Evolutionary conservation across 2,113 vertebrate species (phyloP), one percentile per base, ranked within the genome.

Genomic region (Alaudala cheleensis): DNA sequence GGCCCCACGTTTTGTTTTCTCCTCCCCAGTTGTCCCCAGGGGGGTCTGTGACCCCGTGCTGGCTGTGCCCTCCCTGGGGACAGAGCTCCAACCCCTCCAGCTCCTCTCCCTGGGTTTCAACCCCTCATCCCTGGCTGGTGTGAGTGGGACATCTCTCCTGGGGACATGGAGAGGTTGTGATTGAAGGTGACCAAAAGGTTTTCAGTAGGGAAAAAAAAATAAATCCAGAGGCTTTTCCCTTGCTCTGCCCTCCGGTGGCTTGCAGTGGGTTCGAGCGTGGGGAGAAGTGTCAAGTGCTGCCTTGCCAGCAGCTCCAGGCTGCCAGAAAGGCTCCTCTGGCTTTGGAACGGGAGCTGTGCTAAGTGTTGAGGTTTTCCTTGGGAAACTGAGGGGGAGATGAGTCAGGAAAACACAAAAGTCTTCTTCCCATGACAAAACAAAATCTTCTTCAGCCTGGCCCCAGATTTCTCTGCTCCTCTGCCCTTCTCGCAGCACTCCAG

Each of bases 331-430:
- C 81, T 95, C 90, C 93, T 94, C n/a, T 11, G 53, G 86, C 4
- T 10, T 78, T 81, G 87, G 78, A 67, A 85, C 84, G 3, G 6
- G 82, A 93, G 86, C 79, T 94, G 37, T 67, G 81, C 40, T 22
- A 21, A 60, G 29, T 49, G 87, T 89, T 84, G 92, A 94, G 90
- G 71, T 69, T 93, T 82, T 51, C 89, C 26, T 18, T 12, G 42
- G 70, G 69, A 94, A 96, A 71, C 81, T 84, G 90, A 81, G 95
- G 92, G 61, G 69, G 90, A 93, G 73, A 87, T 45, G 73, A 95
- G 92, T 62, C 78, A 87, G 93, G 95, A 67, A 96, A 94, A 96
- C 92, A 89, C 26, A 60, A 84, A 94, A 33, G 70, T 86, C 73
- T 80, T 50, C 60, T 81, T 71, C 53, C 40, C 4, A 0, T 37